These are phyloP conservation scores for Drosophila pseudoobscura DNA, from an alignment of 1,140 invertebrate genomes.

Conservation along the genomic window DNA sequence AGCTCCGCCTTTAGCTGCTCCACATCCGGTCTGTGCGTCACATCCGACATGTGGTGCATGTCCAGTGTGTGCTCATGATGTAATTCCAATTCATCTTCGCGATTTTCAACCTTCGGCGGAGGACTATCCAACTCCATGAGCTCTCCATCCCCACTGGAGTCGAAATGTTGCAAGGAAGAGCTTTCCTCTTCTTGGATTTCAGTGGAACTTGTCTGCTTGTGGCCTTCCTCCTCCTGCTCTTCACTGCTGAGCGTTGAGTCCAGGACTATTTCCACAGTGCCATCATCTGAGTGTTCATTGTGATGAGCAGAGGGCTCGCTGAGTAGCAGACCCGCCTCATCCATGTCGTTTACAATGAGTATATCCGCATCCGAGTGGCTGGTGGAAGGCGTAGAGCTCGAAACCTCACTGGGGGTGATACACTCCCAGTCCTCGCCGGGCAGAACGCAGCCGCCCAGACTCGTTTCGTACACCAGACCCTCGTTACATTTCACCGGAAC, in stretches of 20 bases:
- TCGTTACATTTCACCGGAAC: constrained; percentile 84
- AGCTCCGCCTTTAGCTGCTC: constrained; percentile 39
- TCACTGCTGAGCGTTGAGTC: constrained; percentile 61
- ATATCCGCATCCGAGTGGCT: constrained; percentile 49
- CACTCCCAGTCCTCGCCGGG: constrained; percentile 84
- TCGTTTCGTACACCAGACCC: constrained; percentile 84
- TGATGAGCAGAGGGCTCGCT: constrained; percentile 2
- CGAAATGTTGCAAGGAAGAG: constrained; percentile 43
- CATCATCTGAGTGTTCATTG: constrained; percentile 41
- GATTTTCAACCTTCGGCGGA: constrained; percentile 45
- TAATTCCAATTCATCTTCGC: constrained; percentile 32
- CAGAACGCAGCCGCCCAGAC: constrained; percentile 84
- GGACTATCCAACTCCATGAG: constrained; percentile 59
- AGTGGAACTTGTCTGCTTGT: background rate
- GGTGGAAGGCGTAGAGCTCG: constrained; percentile 9
- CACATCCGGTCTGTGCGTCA: constrained; percentile 22
- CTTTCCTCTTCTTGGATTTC: constrained; percentile 19
- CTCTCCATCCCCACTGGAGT: constrained; percentile 74
- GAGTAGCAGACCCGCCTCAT: constrained; percentile 39
- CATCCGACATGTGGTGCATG: background rate
- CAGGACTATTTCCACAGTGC: constrained; percentile 58
- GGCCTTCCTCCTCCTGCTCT: constrained; percentile 30
- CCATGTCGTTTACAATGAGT: constrained; percentile 60
- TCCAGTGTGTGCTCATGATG: background rate
- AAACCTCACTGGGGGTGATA: constrained; percentile 52